Evolutionary conservation across 2,888 invertebrate species (phyloP).

Genomic region (Octodonta nipae): DNA sequence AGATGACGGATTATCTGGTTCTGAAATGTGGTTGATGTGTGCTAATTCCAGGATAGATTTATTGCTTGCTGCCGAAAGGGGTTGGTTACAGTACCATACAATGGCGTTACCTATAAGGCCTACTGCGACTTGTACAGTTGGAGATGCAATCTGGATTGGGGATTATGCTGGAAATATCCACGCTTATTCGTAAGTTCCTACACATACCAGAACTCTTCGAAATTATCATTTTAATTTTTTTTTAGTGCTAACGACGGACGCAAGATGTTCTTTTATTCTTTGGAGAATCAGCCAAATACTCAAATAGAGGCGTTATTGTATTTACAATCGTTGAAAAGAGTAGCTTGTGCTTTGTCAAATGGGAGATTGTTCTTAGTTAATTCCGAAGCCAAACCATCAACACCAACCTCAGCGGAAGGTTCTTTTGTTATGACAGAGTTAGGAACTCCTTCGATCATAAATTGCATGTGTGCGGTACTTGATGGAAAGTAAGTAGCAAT

Average conservation of each 20-base stretch:
- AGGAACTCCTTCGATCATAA: conserved; percentile 53
- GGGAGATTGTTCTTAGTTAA: conserved; percentile 65
- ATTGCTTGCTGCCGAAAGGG: conserved; percentile 39
- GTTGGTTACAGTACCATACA: conserved; percentile 49
- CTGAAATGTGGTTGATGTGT: conserved; percentile 66
- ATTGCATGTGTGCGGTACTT: conserved; percentile 51
- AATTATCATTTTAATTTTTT: conserved; percentile 4
- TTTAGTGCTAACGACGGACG: conserved; percentile 42
- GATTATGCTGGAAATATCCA: conserved; percentile 76
- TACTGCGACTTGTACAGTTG: conserved; percentile 62
- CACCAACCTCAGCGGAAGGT: conserved; percentile 54
- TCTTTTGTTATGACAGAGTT: conserved; percentile 67
- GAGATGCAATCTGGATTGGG: conserved; percentile 74
- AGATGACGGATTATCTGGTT: conserved; percentile 44
- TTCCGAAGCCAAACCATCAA: conserved; percentile 44
- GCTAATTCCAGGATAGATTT: conserved; percentile 53
- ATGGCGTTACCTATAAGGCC: conserved; percentile 45
- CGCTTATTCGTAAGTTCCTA: conserved; percentile 57
- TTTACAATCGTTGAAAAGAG: conserved; percentile 52
- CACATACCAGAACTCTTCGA: too few species aligned
- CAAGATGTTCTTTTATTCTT: conserved; percentile 47
- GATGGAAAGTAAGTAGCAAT: conserved; percentile 22
- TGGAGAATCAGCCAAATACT: conserved; percentile 54
- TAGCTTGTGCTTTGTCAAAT: conserved; percentile 69
- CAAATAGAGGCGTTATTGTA: conserved; percentile 56